Conservation (phyloP, 1,140 invertebrate species). For the Vanessa atalanta region DNA sequence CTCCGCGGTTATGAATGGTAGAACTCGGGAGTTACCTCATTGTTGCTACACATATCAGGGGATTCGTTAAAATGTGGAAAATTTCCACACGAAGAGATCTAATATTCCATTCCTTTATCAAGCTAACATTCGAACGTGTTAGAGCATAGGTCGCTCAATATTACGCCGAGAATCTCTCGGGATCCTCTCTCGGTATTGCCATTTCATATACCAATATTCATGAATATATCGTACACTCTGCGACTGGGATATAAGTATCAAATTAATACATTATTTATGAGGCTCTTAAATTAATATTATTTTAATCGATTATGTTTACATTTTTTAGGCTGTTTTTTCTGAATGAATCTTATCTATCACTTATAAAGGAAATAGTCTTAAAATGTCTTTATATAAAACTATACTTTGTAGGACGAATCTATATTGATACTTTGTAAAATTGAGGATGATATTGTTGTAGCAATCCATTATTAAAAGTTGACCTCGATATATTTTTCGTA, state of each 20-base stretch:
- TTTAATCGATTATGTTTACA: too few relatives aligned
- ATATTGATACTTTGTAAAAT: too few relatives aligned
- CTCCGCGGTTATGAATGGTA: slow-evolving; percentile 31
- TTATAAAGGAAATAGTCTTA: too few relatives aligned
- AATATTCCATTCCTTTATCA: slow-evolving; percentile 12
- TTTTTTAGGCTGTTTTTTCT: too few relatives aligned
- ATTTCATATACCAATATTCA: slow-evolving; percentile 9
- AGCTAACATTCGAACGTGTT: slow-evolving; percentile 10
- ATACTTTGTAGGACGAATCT: too few relatives aligned
- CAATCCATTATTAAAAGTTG: too few relatives aligned
- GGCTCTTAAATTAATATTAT: not conserved
- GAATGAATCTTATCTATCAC: too few relatives aligned
- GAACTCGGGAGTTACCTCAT: slow-evolving; percentile 1
- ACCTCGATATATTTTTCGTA: too few relatives aligned
- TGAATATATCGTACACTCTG: not conserved
- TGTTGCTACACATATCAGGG: slow-evolving; percentile 14
- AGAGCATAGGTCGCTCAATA: slow-evolving; percentile 4
- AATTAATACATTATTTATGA: not conserved
- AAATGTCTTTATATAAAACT: too few relatives aligned
- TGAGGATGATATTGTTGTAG: too few relatives aligned
- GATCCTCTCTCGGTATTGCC: not conserved
- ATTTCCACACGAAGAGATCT: not conserved
- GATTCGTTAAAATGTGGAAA: slow-evolving; percentile 9
- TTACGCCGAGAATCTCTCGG: slow-evolving; percentile 1
- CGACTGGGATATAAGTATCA: not conserved